Evolutionary conservation across 1,140 invertebrate genomes (phyloP), one percentile per base, ranked within the genome.

Genomic region (Campoletis sonorensis): DNA sequence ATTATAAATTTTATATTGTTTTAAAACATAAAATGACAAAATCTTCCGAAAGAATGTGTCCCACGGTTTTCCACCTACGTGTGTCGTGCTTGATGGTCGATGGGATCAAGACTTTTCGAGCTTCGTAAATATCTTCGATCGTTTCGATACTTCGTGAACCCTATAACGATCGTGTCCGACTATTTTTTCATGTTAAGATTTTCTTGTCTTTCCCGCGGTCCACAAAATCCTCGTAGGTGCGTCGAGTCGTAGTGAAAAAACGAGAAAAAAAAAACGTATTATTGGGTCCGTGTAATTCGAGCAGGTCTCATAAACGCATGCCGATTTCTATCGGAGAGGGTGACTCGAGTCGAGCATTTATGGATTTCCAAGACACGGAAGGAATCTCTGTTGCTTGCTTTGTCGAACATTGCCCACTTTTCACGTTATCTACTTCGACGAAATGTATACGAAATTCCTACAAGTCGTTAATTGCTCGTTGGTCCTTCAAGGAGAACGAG

Each of bases 271-370:
- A 45, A 45, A 64, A 64, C 61, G 61, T 26, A 64, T 64, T 27
- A 64, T 27, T 64, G 61, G n/a, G 5, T 64, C 23, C 23, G 61
- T 64, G 61, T 64, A 64, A 64, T 64, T 64, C 61, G 61, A 64
- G 61, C 61, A 64, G 61, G 21, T 26, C 61, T 64, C 61, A 64
- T 64, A 64, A 64, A 64, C 61, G 61, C 61, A 64, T 64, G 61
- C 61, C 61, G 61, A 64, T 64, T 64, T 26, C 23, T 64, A 64
- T 64, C 61, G 21, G 21, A 15, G 21, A 64, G 23, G 21, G 23
- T 26, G 21, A 26, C 21, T 64, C 61, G 61, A 5, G 21, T 15
- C 3, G 23, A 58, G 23, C 61, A 26, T 64, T 64, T 23, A 64
- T 27, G 61, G 23, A 13, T 64, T 64, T 64, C 23, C 61, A 26